Evolutionary conservation across 1,140 invertebrate species (phyloP).

Genomic region (Euura lappo): DNA sequence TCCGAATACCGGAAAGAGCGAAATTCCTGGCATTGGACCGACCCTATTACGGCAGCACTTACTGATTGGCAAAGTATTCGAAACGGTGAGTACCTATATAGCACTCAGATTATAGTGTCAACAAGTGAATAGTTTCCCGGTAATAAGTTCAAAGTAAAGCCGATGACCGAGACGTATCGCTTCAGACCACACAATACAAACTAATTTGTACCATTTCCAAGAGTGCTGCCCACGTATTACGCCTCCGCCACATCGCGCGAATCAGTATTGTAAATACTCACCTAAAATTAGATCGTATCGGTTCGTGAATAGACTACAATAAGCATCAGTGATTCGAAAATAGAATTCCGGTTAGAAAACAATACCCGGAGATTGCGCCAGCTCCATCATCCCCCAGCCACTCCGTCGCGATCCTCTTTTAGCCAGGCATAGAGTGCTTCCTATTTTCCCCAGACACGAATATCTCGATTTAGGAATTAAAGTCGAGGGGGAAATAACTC

Average conservation of each 20-base stretch:
- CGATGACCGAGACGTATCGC: slow-evolving; percentile 1
- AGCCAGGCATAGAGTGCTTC: neutral
- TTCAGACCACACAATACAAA: neutral
- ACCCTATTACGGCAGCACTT: neutral
- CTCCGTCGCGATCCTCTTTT: neutral
- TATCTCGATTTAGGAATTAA: too few relatives aligned
- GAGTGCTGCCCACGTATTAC: neutral
- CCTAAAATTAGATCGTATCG: neutral
- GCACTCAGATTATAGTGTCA: neutral
- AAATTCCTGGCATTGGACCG: neutral
- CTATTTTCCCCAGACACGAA: too few relatives aligned
- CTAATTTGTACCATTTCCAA: neutral
- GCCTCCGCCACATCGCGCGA: slow-evolving; percentile 1
- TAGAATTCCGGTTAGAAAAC: neutral
- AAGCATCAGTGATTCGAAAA: neutral
- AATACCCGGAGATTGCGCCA: neutral
- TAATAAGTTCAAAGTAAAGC: neutral
- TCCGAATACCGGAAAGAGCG: neutral
- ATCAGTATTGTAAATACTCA: neutral
- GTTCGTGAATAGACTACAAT: slow-evolving; percentile 5
- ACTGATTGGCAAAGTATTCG: neutral
- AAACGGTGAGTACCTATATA: neutral
- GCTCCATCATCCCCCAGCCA: neutral
- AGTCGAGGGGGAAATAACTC: too few relatives aligned
- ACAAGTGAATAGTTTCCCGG: neutral